These are phyloP conservation scores for Petrosia ficiformis DNA, from an alignment of 37 sponge, comb jelly and placozoan genomes.

Conservation along the genomic window DNA sequence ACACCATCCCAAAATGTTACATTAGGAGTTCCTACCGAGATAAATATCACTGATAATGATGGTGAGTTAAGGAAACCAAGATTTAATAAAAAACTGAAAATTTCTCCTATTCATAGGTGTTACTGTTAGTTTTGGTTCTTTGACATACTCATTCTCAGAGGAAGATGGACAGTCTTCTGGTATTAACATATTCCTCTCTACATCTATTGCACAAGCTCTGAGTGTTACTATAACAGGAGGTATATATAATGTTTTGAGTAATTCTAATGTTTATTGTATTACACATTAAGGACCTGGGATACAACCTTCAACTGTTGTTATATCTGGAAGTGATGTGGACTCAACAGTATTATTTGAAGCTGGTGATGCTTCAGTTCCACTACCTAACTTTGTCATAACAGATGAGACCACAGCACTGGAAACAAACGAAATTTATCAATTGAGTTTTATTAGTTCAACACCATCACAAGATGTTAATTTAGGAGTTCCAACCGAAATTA, in stretches of 20 bases:
- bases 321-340: not conserved
- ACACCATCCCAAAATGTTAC: not conserved
- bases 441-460: not conserved
- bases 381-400: not conserved
- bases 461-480: not conserved
- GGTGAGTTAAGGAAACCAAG: not conserved
- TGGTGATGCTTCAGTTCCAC: not conserved
- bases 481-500: not conserved
- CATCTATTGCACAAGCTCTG: not conserved
- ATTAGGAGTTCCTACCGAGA: not conserved
- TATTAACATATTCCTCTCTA: not conserved
- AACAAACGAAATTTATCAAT: not conserved
- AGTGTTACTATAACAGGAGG: not conserved
- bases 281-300: conserved; percentile 8
- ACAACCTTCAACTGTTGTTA: not conserved
- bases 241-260: not conserved
- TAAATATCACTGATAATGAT: conserved; percentile 6
- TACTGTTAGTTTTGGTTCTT: not conserved
- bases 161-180: not conserved
- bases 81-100: not conserved
- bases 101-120: conserved; percentile 6
- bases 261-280: not conserved
- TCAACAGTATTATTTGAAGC: not conserved
- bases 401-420: conserved; percentile 11
- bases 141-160: not conserved